Evolutionary conservation across 2,113 vertebrate species (phyloP), one percentile per base, ranked within the genome.

Genomic region (Oceanites oceanicus): DNA sequence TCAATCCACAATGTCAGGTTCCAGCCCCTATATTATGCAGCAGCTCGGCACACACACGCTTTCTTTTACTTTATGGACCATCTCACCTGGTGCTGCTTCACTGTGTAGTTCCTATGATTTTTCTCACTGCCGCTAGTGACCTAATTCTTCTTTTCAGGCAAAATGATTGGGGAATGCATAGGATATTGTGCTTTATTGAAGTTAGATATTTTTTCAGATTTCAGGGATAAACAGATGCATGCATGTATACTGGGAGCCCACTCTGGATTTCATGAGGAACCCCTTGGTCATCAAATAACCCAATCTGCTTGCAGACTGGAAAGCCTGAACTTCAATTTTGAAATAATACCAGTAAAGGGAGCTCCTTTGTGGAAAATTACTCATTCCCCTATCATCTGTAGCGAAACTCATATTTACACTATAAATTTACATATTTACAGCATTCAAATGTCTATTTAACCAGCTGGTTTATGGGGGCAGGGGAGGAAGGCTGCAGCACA

Each of bases 391-490:
- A 9, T 13, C 38, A 58, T 30, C 45, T 73, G 30, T 42, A 36
- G 34, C 3, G 14, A 65, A 61, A 30, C 3, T 68, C 16, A 4
- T 27, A 19, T 61, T 34, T 62, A 13, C 4, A 11, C 36, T 61
- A 38, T 38, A 38, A 38, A 38, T 38, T 38, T 38, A 38, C 38
- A 38, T 38, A 38, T 38, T 38, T 38, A 38, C 38, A 26, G 42
- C 5, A 0, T 29, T 76, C 58, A 61, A 45, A 38, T 17, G 7
- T 8, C 34, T 82, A 2, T 47, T 72, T 86, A 59, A 70, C 6
- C 18, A 27, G 18, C 9, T 4, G 1, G 3, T 27, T 82, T 61
- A 13, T 3, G 1, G 40, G 2, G 2, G 2, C 27, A 16, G 29
- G 13, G 25, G 13, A 79, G 55, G 89, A 75, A 83, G 26, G 40